Conservation (phyloP, 2,113 vertebrate species). For the Redunca redunca region DNA sequence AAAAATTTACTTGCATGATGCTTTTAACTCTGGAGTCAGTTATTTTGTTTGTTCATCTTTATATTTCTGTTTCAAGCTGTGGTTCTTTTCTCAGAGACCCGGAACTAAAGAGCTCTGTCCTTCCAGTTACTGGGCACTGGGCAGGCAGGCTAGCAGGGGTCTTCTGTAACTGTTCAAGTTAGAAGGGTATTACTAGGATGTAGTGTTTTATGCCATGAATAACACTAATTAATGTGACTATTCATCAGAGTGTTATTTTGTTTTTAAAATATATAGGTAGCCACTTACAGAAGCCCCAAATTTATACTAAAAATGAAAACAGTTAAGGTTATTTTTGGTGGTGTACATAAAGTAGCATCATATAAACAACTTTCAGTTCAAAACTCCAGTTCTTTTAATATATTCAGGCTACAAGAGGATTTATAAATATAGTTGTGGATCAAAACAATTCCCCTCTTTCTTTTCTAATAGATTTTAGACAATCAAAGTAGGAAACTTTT, state of each 20-base stretch:
- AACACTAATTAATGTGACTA: neutral
- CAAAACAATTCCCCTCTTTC: neutral
- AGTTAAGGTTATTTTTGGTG: neutral
- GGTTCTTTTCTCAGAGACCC: neutral
- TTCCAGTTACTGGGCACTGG: neutral
- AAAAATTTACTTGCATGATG: neutral
- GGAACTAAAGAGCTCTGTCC: neutral
- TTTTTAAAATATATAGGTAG: neutral
- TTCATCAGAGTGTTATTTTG: neutral
- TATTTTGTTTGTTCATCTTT: conserved; percentile 3
- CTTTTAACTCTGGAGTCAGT: neutral
- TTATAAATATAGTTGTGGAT: conserved; percentile 1
- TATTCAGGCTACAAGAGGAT: conserved; percentile 19
- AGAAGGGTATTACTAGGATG: neutral
- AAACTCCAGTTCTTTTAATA: conserved; percentile 21
- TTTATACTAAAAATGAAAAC: conserved; percentile 12
- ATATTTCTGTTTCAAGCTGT: neutral
- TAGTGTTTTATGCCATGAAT: neutral
- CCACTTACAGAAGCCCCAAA: neutral
- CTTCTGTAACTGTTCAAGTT: neutral
- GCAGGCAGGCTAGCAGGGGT: neutral
- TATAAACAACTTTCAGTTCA: neutral
- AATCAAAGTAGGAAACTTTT: neutral
- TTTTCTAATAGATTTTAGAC: conserved; percentile 8
- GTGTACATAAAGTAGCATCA: neutral